Evolutionary conservation across 2,888 invertebrate genomes (phyloP).

Genomic region (Aphrophora alni): DNA sequence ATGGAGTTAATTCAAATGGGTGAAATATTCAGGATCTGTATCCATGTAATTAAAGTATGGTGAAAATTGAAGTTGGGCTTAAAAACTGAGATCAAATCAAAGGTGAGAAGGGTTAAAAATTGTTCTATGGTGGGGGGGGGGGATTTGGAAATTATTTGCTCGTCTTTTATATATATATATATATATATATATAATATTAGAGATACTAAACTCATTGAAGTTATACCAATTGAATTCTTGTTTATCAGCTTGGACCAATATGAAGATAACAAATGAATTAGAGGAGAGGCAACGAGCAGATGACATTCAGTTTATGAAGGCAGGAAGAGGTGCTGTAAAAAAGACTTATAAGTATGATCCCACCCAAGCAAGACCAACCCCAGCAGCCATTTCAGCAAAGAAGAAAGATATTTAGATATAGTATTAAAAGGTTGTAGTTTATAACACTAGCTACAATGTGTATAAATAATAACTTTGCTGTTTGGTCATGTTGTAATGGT

Average conservation of each 20-base stretch:
- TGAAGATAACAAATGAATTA: slow-evolving; percentile 78
- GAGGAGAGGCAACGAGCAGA: slow-evolving; percentile 79
- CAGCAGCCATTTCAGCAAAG: slow-evolving; percentile 51
- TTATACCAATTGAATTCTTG: too few species aligned
- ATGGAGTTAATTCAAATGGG: too few species aligned
- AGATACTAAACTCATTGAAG: too few species aligned
- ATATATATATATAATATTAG: too few species aligned
- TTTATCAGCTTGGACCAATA: slow-evolving; percentile 76
- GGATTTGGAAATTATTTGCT: too few species aligned
- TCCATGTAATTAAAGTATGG: too few species aligned
- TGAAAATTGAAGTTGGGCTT: too few species aligned
- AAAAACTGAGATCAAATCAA: too few species aligned
- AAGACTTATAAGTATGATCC: slow-evolving; percentile 91
- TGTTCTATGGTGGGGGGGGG: too few species aligned
- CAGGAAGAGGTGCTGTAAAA: slow-evolving; percentile 84
- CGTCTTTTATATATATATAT: too few species aligned
- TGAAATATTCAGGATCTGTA: too few species aligned
- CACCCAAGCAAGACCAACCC: slow-evolving; percentile 41
- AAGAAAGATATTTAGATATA: slow-evolving; percentile 45
- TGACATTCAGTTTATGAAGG: slow-evolving; percentile 78
- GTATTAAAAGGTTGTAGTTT: background rate
- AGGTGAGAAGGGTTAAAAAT: too few species aligned
- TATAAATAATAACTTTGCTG: slow-evolving; percentile 6
- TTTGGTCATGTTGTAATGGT: background rate
- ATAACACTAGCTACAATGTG: background rate